Evolutionary conservation across 2,113 vertebrate species (phyloP), one percentile per base, ranked within the genome.

Genomic region (Lates calcarifer): DNA sequence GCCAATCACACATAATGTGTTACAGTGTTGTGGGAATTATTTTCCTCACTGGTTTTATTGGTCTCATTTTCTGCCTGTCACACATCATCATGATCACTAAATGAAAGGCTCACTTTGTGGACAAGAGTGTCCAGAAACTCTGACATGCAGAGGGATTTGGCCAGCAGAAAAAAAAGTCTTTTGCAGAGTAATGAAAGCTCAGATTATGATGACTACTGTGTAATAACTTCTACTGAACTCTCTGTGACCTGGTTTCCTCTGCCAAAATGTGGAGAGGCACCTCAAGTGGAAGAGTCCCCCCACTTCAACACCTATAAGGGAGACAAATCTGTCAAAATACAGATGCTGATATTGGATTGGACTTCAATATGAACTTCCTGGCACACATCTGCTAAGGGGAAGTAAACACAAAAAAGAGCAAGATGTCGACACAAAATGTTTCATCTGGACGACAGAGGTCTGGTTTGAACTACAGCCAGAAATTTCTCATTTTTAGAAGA

Each of bases 211-310:
- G 74, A 81, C 56, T 29, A 28, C 22, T 56, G 35, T 68, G 65
- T 69, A 81, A 87, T 51, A 81, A 87, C 61, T 74, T 75, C 62
- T 29, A 17, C 66, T 87, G 74, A 89, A 87, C 90, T 84, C 73
- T 69, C 31, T 74, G 33, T 71, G 82, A 84, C 78, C 71, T 74
- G 20, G 5, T 20, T 6, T 43, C n/a, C 67, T 41, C 43, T 70
- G 80, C 39, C 31, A 65, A 85, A 64, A 68, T 60, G 45, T 79
- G 26, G 31, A 79, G 43, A 4, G 33, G 57, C 37, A 63, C 18
- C 11, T 51, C 37, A 13, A 66, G 31, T 20, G 53, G 43, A 74
- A 31, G 29, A 72, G 28, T 31, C 33, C 8, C 33, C 8, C 33
- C 33, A 35, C 33, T 35, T 53, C 55, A 64, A 66, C 10, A 66